Percentiles rank a stretch among this genome's conserved stretches.
These are phyloP conservation scores for Butorides virescens DNA, from an alignment of 2,113 vertebrate species.

Conservation along the genomic window DNA sequence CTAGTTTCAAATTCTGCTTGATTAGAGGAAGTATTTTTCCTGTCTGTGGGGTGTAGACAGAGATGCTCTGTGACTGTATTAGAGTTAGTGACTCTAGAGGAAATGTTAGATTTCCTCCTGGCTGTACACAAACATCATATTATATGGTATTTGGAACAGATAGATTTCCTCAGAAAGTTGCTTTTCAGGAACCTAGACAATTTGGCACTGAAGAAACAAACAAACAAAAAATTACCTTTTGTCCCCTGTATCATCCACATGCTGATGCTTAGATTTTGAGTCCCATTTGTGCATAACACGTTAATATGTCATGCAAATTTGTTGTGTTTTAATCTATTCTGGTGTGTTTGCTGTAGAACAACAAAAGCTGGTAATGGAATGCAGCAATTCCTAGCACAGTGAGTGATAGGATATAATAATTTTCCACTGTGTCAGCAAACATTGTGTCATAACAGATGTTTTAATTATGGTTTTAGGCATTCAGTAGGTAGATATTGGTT, in stretches of 20 bases:
- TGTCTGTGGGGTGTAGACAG: not conserved
- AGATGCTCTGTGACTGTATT: not conserved
- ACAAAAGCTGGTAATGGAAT: not conserved
- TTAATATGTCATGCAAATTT: not conserved
- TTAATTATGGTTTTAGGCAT: not conserved
- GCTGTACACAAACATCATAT: not conserved
- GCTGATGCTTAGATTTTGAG: not conserved
- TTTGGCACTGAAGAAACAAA: not conserved
- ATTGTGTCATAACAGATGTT: not conserved
- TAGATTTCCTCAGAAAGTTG: not conserved
- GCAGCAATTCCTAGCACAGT: not conserved
- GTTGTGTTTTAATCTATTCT: not conserved
- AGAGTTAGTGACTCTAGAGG: not conserved
- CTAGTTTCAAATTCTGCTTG: constrained; percentile 67
- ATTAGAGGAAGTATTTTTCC: constrained; percentile 10
- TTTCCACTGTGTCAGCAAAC: constrained; percentile 13
- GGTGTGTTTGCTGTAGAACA: not conserved
- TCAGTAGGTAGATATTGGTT: not conserved
- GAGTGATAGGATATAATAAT: not conserved
- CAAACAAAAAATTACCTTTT: not conserved
- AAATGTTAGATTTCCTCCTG: not conserved
- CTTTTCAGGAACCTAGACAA: not conserved
- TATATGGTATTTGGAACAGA: not conserved
- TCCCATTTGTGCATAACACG: not conserved
- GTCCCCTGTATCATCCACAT: not conserved